Evolutionary conservation across 2,797 vertebrate genomes (phyloP).

Genomic region (Siniperca scherzeri): DNA sequence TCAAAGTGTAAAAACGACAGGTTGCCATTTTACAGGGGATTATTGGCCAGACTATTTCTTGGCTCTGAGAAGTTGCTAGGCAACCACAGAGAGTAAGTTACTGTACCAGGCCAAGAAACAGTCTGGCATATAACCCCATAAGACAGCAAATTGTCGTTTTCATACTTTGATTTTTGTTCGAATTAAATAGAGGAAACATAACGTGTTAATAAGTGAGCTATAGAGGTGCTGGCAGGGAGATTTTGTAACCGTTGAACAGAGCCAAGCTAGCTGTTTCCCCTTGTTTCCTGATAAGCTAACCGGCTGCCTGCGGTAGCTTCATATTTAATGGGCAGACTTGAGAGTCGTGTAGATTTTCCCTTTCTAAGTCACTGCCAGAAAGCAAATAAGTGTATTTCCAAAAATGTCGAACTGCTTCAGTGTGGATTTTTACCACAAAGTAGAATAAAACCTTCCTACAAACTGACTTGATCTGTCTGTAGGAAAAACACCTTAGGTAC

Average conservation of each 20-base stretch:
- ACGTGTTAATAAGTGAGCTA: no score
- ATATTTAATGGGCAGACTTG: neutral
- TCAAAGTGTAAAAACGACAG: neutral
- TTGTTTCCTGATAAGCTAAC: neutral
- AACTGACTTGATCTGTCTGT: conserved; percentile 25
- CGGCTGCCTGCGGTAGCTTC: neutral
- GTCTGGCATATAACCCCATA: neutral
- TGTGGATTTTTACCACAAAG: neutral
- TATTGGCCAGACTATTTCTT: neutral
- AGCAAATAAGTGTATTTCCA: neutral
- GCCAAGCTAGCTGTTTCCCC: neutral
- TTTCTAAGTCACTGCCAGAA: neutral
- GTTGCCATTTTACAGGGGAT: neutral
- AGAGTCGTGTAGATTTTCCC: neutral
- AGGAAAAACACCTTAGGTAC: conserved; percentile 20
- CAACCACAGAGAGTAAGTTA: neutral
- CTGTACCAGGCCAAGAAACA: neutral
- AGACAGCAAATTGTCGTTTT: neutral
- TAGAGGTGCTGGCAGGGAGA: neutral
- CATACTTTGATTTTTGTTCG: neutral
- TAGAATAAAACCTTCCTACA: conserved; percentile 10
- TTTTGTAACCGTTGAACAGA: neutral
- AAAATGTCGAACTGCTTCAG: neutral
- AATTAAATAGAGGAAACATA: neutral
- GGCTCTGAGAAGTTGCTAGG: neutral